Conservation (phyloP, 2,113 vertebrate species). For the Nesoenas mayeri region DNA sequence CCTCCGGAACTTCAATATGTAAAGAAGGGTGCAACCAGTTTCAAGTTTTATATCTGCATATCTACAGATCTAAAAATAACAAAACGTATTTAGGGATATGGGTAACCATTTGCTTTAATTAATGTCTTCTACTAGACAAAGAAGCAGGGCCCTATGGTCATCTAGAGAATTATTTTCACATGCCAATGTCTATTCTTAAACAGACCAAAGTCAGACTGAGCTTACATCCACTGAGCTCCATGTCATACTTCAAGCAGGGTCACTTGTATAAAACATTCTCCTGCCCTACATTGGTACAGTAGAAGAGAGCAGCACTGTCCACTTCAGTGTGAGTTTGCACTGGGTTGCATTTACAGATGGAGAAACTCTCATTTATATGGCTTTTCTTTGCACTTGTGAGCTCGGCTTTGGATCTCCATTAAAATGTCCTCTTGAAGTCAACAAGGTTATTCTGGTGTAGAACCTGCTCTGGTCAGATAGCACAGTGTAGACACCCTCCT, state of each 20-base stretch:
- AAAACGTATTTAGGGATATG: not conserved
- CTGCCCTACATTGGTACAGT: not conserved
- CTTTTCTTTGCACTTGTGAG: not conserved
- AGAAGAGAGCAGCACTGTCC: not conserved
- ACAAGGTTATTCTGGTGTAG: not conserved
- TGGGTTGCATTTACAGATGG: not conserved
- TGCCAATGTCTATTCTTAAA: not conserved
- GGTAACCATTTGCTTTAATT: not conserved
- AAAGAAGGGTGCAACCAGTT: too few relatives aligned
- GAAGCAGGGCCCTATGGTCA: not conserved
- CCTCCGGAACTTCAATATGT: not conserved
- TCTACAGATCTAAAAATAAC: not conserved
- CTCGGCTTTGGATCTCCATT: not conserved
- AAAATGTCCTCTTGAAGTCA: not conserved
- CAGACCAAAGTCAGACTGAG: not conserved
- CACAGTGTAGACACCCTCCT: not conserved
- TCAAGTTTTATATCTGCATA: not conserved
- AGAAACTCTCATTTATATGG: not conserved
- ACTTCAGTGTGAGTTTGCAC: not conserved
- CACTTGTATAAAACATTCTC: not conserved
- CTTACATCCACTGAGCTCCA: not conserved
- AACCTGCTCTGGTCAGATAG: not conserved
- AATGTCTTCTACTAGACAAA: not conserved
- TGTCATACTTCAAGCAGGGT: not conserved
- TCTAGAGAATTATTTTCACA: not conserved